Evolutionary conservation across 1,140 invertebrate species (phyloP).

Genomic region (Anastrepha obliqua): DNA sequence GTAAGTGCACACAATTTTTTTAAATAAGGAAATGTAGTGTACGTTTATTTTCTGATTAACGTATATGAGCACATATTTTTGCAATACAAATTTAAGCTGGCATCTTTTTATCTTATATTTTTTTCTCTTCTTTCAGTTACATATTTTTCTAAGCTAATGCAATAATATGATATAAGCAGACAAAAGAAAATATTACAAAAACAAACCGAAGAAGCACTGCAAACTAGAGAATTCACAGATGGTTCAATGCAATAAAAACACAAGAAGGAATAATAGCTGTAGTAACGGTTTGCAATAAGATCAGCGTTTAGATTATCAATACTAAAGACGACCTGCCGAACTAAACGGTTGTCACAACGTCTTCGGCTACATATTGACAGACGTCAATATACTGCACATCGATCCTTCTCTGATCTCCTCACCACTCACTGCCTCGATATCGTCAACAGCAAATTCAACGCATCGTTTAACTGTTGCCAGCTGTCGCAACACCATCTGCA

Average conservation of each 20-base stretch:
- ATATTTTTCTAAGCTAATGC: not conserved
- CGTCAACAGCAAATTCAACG: not conserved
- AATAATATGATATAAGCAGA: not conserved
- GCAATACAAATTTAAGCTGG: not conserved
- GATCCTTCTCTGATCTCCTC: slow-evolving; percentile 3
- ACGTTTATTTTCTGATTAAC: no score
- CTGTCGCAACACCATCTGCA: not conserved
- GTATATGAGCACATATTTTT: no score
- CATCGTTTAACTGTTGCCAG: not conserved
- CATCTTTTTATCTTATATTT: not conserved
- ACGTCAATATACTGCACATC: not conserved
- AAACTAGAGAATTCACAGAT: not conserved
- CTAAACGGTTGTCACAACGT: not conserved
- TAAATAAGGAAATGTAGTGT: no score
- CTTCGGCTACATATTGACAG: not conserved
- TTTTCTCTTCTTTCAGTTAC: not conserved
- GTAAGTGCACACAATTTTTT: no score
- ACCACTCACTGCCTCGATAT: slow-evolving; percentile 45
- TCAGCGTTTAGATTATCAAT: not conserved
- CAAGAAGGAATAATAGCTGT: not conserved
- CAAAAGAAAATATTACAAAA: not conserved
- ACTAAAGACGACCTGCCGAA: not conserved
- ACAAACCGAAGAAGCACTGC: no score
- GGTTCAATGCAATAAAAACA: not conserved
- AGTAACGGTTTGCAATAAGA: not conserved